phyloP scores from a whole-genome alignment of 2,113 vertebrate genomes.

The Bos indicus region DNA sequence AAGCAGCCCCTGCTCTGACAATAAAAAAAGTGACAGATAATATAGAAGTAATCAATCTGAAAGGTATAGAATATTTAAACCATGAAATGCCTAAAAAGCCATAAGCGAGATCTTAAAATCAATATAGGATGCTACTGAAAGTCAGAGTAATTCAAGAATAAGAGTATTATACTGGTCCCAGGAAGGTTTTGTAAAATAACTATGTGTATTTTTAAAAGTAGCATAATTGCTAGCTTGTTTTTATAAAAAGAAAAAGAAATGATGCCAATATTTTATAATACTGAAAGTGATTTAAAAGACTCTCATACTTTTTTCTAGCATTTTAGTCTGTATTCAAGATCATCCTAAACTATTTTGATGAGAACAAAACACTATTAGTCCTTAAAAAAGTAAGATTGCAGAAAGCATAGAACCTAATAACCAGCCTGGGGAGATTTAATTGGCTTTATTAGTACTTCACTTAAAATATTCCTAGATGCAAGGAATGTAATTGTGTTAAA shows the following conservation, averaged over 20 bases:
- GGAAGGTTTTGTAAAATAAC: not conserved
- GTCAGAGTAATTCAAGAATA: constrained; percentile 26
- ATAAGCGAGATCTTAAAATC: constrained; percentile 45
- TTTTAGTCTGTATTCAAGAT: not conserved
- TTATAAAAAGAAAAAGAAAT: not conserved
- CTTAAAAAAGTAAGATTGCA: not conserved
- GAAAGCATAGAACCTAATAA: not conserved
- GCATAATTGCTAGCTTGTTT: not conserved
- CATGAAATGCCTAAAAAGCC: constrained; percentile 55
- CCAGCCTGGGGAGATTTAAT: not conserved
- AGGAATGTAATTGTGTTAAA: not conserved
- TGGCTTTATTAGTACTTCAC: constrained; percentile 3
- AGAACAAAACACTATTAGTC: not conserved
- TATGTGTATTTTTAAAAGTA: not conserved
- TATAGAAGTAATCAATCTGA: constrained; percentile 70
- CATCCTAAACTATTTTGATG: not conserved
- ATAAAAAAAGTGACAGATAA: constrained; percentile 64
- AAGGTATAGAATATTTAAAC: constrained; percentile 65
- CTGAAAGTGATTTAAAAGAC: not conserved
- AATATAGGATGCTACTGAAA: constrained; percentile 49
- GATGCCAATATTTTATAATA: not conserved
- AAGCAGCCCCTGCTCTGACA: constrained; percentile 51
- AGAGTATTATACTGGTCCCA: not conserved
- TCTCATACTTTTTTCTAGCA: not conserved
- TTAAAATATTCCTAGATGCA: constrained; percentile 19